Evolutionary conservation across 2,113 vertebrate genomes (phyloP).

Genomic region (Prinia subflava): DNA sequence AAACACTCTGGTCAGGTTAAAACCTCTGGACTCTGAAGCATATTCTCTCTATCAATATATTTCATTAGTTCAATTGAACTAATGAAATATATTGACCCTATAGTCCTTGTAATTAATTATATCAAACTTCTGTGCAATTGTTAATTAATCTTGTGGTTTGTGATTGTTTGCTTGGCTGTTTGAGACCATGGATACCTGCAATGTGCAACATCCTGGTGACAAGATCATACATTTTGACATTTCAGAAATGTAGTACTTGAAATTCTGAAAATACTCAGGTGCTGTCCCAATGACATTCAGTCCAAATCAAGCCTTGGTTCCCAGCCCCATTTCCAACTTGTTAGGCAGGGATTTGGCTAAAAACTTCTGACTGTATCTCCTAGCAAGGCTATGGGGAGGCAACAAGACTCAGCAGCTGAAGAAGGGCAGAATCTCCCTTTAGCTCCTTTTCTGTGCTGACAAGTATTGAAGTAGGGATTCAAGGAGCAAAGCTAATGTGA

Average conservation of each 20-base stretch:
- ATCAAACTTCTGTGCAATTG: not conserved
- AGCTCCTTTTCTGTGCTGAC: not conserved
- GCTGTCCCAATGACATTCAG: not conserved
- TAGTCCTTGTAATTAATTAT: not conserved
- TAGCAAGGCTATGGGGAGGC: not conserved
- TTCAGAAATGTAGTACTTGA: not conserved
- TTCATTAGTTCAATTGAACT: not conserved
- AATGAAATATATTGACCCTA: not conserved
- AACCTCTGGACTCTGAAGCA: fast-evolving
- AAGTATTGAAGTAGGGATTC: not conserved
- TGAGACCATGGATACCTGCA: not conserved
- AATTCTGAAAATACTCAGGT: not conserved
- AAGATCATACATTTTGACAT: fast-evolving
- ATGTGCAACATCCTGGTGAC: not conserved
- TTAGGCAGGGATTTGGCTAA: not conserved
- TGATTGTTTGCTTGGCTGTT: not conserved
- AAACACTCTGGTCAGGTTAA: not conserved
- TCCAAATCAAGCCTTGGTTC: not conserved
- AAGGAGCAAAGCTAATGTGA: not conserved
- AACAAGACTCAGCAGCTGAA: not conserved
- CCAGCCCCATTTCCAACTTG: not conserved
- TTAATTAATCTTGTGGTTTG: not conserved
- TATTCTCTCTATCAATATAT: not conserved
- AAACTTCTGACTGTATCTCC: not conserved
- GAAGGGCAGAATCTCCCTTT: not conserved